phyloP scores from a whole-genome alignment of 2,113 vertebrate species.

The Micromys minutus region DNA sequence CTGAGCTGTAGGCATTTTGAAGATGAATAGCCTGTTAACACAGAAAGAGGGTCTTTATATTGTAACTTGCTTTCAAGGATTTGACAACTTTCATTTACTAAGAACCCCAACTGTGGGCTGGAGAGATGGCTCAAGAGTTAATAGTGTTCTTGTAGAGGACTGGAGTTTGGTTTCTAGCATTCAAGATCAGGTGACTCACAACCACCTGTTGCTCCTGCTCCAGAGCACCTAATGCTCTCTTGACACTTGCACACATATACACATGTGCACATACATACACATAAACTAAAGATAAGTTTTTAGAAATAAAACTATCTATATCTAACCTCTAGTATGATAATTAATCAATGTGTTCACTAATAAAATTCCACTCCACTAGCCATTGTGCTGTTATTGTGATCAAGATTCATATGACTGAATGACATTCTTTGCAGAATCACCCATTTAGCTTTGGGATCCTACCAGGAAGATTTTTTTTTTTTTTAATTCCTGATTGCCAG shows the following conservation, averaged over 20 bases:
- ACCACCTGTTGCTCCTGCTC: not conserved
- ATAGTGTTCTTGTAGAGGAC: not conserved
- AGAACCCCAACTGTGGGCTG: not conserved
- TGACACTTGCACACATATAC: not conserved
- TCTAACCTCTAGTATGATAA: not conserved
- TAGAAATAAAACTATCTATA: not conserved
- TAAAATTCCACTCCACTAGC: not conserved
- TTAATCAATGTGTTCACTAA: conserved; percentile 41
- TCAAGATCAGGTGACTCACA: not conserved
- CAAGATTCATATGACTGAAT: not conserved
- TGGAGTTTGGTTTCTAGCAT: not conserved
- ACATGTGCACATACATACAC: not conserved
- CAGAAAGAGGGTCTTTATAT: not conserved
- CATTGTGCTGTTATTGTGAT: not conserved
- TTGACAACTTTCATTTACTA: conserved; percentile 38
- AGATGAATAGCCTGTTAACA: not conserved
- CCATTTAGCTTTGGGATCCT: not conserved
- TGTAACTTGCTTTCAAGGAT: not conserved
- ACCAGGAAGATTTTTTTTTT: not conserved
- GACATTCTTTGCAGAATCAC: not conserved
- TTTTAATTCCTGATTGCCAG: not conserved
- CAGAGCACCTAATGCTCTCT: not conserved
- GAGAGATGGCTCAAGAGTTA: not conserved
- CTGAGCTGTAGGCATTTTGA: not conserved
- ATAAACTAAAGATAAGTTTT: not conserved